Percentiles rank a stretch among this genome's conserved stretches.
These are phyloP conservation scores for Camponotus fellah DNA, from an alignment of 2,888 invertebrate genomes.

Conservation along the genomic window DNA sequence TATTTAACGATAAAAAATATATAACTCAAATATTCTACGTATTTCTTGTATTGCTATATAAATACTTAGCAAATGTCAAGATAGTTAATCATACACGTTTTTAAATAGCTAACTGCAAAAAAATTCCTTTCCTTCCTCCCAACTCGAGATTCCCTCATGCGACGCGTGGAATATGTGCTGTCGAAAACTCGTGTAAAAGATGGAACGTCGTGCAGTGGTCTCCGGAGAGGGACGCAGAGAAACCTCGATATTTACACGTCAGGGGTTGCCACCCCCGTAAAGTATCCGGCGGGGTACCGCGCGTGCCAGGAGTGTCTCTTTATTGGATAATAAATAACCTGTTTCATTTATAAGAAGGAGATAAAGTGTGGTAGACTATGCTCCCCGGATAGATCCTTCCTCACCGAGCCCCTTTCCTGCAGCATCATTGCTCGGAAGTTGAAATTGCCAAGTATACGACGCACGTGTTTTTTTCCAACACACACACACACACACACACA, in stretches of 20 bases:
- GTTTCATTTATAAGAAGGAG: conserved; percentile 82
- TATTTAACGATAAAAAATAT: background rate
- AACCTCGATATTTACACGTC: conserved; percentile 80
- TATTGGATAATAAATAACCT: conserved; percentile 83
- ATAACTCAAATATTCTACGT: background rate
- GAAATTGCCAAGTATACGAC: conserved; percentile 41
- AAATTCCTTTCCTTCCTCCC: background rate
- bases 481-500: background rate
- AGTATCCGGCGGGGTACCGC: conserved; percentile 74
- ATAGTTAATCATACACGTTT: background rate
- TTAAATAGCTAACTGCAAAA: background rate
- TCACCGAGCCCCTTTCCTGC: conserved; percentile 26
- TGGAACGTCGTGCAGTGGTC: conserved; percentile 57
- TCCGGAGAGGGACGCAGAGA: conserved; percentile 67
- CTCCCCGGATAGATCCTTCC: conserved; percentile 58
- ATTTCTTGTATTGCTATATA: background rate
- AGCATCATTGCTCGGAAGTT: conserved; percentile 37
- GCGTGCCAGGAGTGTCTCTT: conserved; percentile 78
- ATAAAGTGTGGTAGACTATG: conserved; percentile 74
- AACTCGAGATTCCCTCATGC: conserved; percentile 38
- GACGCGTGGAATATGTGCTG: conserved; percentile 50
- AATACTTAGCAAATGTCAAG: background rate
- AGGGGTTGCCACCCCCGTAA: conserved; percentile 67
- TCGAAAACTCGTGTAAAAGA: conserved; percentile 69
- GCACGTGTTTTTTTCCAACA: conserved; percentile 44